Conservation (phyloP, 2,888 invertebrate species). For the Myopa testacea region DNA sequence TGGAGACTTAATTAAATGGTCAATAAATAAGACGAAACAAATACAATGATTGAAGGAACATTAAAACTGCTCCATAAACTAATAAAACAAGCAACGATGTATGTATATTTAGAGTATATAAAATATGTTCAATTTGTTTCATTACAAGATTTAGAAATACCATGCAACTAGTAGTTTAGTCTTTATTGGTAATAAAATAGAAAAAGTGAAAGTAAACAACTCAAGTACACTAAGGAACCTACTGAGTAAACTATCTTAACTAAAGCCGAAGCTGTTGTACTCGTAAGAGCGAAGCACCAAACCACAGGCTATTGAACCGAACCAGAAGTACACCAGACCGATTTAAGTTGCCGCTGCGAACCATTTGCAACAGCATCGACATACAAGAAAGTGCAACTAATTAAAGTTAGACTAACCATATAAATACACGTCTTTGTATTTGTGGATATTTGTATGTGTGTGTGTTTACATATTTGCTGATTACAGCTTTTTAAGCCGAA, state of each 20-base stretch:
- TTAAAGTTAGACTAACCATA: background rate
- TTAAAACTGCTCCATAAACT: too few species aligned
- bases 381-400: too few species aligned
- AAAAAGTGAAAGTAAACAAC: conserved; percentile 36
- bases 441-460: background rate
- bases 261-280: background rate
- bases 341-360: background rate
- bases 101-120: too few species aligned
- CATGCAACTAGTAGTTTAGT: too few species aligned
- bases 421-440: background rate
- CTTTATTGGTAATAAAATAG: background rate
- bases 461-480: background rate
- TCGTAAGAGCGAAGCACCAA: background rate
- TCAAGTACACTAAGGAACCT: conserved; percentile 7
- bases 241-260: background rate
- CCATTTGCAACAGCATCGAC: background rate
- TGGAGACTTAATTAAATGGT: too few species aligned
- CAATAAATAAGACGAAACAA: too few species aligned
- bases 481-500: background rate
- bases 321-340: background rate
- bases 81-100: too few species aligned
- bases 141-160: too few species aligned
- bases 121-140: too few species aligned
- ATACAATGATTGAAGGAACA: too few species aligned
- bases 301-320: background rate